phyloP scores from a whole-genome alignment of 2,113 vertebrate species.

The Sapayoa aenigma region DNA sequence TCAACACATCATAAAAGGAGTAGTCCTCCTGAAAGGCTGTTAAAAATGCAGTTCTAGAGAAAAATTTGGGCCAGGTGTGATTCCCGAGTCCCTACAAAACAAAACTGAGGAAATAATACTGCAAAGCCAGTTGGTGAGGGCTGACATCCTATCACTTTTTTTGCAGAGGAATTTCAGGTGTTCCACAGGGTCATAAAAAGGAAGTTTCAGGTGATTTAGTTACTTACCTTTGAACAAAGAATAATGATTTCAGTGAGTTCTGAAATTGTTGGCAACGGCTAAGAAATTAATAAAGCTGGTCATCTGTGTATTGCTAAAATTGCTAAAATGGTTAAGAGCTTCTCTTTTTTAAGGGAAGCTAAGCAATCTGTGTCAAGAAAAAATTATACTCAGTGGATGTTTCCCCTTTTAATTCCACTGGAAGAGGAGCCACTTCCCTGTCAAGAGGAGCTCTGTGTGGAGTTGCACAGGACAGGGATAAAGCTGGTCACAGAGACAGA shows the following conservation, averaged over 20 bases:
- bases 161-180: not conserved
- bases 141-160: not conserved
- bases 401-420: not conserved
- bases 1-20: not conserved
- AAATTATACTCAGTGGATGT: not conserved
- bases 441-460: not conserved
- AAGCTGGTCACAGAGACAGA: not conserved
- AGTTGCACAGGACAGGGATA: not conserved
- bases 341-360: not conserved
- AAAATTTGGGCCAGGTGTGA: not conserved
- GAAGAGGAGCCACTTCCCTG: not conserved
- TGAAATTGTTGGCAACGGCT: not conserved
- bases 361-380: not conserved
- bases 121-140: not conserved
- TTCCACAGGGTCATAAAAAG: not conserved
- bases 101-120: not conserved
- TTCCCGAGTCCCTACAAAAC: not conserved
- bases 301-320: not conserved
- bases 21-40: not conserved
- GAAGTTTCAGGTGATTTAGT: not conserved
- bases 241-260: not conserved
- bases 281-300: not conserved
- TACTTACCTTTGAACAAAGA: not conserved
- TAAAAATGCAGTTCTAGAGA: not conserved
- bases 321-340: not conserved